Evolutionary conservation across 2,888 invertebrate species (phyloP).

Genomic region (Deilephila porcellus): DNA sequence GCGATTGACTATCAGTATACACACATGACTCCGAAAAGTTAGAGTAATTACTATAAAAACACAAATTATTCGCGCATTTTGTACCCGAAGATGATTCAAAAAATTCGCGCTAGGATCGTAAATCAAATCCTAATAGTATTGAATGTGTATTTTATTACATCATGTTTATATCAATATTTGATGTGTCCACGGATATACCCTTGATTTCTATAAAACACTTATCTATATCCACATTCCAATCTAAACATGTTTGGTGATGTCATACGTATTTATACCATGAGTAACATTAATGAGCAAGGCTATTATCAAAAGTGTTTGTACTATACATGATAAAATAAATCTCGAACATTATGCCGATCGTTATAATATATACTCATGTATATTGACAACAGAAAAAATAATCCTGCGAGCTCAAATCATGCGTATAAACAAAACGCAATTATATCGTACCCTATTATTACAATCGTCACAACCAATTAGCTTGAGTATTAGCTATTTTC

Average conservation of each 20-base stretch:
- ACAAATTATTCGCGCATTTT: not conserved
- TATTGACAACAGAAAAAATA: not conserved
- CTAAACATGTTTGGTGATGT: conserved; percentile 18
- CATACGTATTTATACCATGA: conserved; percentile 8
- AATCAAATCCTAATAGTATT: not conserved
- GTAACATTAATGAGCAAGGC: not conserved
- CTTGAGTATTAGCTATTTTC: not conserved
- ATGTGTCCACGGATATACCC: not conserved
- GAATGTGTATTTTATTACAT: conserved; percentile 12
- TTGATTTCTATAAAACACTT: conserved; percentile 10
- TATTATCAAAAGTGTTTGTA: not conserved
- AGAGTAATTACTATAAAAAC: too few species aligned
- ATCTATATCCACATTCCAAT: conserved; percentile 21
- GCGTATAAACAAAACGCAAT: conserved; percentile 1
- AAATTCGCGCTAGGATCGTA: not conserved
- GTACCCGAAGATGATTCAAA: not conserved
- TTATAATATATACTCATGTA: not conserved
- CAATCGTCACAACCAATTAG: conserved; percentile 20
- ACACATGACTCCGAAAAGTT: too few species aligned
- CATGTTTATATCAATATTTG: not conserved
- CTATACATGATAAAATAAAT: not conserved
- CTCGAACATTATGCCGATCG: not conserved
- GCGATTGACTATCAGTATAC: too few species aligned
- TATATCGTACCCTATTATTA: not conserved
- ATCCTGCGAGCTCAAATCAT: not conserved